Percentiles rank a stretch among this genome's conserved stretches.
Evolutionary conservation across 23 tunicate genomes (phyloP).

Genomic region (Clavelina lepadiformis): DNA sequence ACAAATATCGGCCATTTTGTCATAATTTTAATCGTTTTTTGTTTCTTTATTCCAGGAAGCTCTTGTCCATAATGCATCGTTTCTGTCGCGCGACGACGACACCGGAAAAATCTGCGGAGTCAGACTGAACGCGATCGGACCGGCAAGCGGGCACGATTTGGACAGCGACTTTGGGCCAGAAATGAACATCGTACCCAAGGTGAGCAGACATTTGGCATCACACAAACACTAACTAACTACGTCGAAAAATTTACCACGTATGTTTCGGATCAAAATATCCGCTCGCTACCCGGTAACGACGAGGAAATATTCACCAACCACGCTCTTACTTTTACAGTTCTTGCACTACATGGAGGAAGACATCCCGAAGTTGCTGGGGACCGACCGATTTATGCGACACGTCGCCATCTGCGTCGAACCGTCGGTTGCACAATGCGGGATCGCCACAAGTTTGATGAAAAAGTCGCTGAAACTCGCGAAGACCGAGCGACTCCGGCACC

Average conservation of each 20-base stretch:
- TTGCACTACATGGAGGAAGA: conserved; percentile 45
- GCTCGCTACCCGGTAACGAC: background rate
- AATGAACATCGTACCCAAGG: conserved; percentile 39
- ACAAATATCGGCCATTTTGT: background rate
- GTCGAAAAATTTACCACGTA: no score
- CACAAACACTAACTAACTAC: no score
- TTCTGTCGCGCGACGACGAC: conserved; percentile 43
- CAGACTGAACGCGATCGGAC: conserved; percentile 70
- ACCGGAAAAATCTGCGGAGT: conserved; percentile 74
- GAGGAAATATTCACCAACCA: background rate
- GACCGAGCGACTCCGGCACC: conserved; percentile 19
- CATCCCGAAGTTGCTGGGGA: conserved; percentile 21
- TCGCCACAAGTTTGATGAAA: conserved; percentile 66
- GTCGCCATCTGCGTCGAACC: conserved; percentile 81
- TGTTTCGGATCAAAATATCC: no score
- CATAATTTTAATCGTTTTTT: background rate
- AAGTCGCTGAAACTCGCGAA: conserved; percentile 48
- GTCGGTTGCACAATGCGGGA: conserved; percentile 47
- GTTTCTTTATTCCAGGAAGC: conserved; percentile 51
- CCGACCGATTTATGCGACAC: conserved; percentile 72
- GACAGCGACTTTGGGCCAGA: conserved; percentile 41
- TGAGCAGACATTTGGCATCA: no score
- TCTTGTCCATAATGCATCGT: conserved; percentile 54
- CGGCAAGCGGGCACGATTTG: conserved; percentile 25
- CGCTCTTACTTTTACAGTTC: conserved; percentile 43